Base-by-base conservation (phyloP, 2,888 invertebrate species). In the Philonicus albiceps region DNA sequence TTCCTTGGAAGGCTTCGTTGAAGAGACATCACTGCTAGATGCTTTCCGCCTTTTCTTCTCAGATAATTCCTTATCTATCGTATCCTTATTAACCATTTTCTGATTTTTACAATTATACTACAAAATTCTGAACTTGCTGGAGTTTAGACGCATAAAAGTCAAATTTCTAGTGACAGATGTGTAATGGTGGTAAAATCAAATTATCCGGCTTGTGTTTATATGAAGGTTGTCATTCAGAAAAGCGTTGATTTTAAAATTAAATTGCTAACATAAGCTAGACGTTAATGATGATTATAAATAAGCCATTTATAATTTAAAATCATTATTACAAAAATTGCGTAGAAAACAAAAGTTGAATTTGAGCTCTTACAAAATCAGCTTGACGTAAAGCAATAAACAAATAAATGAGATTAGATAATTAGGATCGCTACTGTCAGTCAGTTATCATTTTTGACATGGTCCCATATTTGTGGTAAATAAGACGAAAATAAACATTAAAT, bases 81-180 rank as follows among this genome's bases (percentile, higher is more conserved):
- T 31, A 34, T 88, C 88, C 72, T 87, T 87, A 74, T 88, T 88
- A 6, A 88, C 88, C 88, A 88, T 88, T 86, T 86, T 86, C 19
- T 49, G 13, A 49, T 49, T 19, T n/a, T 0, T n/a, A n/a, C 40
- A 43, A 43, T 4, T 49, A 19, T 49, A n/a, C 2, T 5, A 4
- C 2, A 49, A n/a, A 1, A 1, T 6, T 13, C 16, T 6, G n/a
- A n/a, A 6, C 7, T 19, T n/a, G n/a, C n/a, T 6, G 49, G 5
- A 6, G 19, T 1, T 6, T 1, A 49, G 11, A 13, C 16, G 0
- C n/a, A 49, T 16, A 49, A 49, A 49, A 16, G n/a, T 19, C n/a
- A 6, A 37, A 37, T 5, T 49, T 49, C 5, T 49, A 43, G 16
- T 49, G 49, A 49, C 49, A 2, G 16, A 49, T 49, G 49, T 49